These are phyloP conservation scores for Grammomys surdaster DNA, from an alignment of 2,113 vertebrate genomes.

Conservation along the genomic window DNA sequence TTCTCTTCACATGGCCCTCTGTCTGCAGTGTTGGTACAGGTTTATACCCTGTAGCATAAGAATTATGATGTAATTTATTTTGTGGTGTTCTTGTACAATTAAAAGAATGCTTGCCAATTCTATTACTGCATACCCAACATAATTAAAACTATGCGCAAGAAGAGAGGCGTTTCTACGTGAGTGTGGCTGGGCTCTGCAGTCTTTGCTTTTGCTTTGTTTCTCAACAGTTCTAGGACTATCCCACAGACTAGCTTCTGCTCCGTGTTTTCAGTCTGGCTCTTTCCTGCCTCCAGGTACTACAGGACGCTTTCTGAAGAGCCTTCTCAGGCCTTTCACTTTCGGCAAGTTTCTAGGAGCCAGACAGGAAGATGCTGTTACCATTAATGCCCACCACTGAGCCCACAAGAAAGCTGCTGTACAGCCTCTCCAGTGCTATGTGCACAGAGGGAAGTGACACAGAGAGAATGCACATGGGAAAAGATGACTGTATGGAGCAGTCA, in stretches of 20 bases:
- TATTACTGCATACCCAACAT: neutral
- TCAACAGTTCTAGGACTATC: neutral
- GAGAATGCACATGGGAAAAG: neutral
- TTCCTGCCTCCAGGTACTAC: neutral
- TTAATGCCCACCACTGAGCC: neutral
- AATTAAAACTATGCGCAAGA: neutral
- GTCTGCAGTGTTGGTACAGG: neutral
- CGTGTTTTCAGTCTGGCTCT: neutral
- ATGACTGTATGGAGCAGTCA: neutral
- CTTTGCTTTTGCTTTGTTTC: neutral
- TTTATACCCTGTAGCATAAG: neutral
- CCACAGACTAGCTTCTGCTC: neutral
- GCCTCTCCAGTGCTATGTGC: neutral
- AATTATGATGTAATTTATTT: neutral
- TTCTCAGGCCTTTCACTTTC: neutral
- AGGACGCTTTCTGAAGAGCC: rapidly evolving
- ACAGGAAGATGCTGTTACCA: neutral
- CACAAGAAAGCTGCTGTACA: too few species aligned
- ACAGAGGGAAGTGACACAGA: neutral
- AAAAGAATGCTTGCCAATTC: neutral
- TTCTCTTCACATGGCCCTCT: neutral
- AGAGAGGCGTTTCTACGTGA: neutral
- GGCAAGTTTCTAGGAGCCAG: neutral
- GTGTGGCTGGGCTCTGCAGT: neutral
- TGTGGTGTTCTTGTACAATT: neutral